Evolutionary conservation across 2,797 vertebrate genomes (phyloP), one percentile per base, ranked within the genome.

Genomic region (Petrocephalus sullivani): DNA sequence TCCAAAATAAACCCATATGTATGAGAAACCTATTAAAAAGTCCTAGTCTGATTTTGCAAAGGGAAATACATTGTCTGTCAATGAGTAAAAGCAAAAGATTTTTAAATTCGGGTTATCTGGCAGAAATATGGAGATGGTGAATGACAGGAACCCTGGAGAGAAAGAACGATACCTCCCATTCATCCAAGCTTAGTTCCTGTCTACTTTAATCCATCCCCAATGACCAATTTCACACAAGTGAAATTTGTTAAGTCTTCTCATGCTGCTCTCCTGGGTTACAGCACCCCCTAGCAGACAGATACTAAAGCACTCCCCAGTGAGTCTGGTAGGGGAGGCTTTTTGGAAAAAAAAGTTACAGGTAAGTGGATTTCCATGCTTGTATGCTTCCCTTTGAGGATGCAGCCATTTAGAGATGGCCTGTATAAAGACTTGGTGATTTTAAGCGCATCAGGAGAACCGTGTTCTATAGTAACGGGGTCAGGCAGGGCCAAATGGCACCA

Each of bases 1-100:
- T 49, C 75, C 37, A 81, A 81, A 81, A 81, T 37, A 81, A 81
- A 81, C 37, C 75, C 75, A 81, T 49, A 81, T 81, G 75, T 49
- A 81, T 49, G 75, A 49, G 37, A 81, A 81, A 81, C 75, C 37
- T n/a, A 49, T 46, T 49, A 81, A 49, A 81, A 46, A 81, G 37
- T 49, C 8, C 41, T 49, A 12, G 75, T 49, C 19, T 49, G 75
- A n/a, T 46, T 81, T 49, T 19, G 75, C 41, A 49, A 46, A 81
- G 41, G 41, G 49, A 46, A 81, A 81, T 37, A 81, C 41, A 21
- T 49, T 49, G 41, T 81, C 75, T 81, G 41, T 81, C 75, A n/a
- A 49, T n/a, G 41, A 81, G 41, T n/a, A 6, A 78, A 78, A 78
- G 46, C 37, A n/a, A 78, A 78, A 46, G 16, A n/a, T 49, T 81